Conservation (phyloP, 2,888 invertebrate genomes). For the Morpho achilles region DNA sequence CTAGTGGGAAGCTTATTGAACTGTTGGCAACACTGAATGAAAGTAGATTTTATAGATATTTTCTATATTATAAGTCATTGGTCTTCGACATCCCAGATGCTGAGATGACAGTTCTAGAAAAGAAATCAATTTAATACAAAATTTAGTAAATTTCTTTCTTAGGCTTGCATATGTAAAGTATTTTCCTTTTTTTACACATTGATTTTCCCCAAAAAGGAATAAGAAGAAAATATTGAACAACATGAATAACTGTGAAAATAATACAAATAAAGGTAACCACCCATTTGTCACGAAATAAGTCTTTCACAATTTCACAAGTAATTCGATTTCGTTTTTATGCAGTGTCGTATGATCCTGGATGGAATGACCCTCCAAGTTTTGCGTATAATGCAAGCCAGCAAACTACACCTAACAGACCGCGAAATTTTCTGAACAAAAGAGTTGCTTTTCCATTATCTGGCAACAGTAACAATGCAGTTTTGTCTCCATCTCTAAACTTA, state of each 20-base stretch:
- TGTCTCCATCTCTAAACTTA: conserved; percentile 37
- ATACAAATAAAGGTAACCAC: conserved; percentile 38
- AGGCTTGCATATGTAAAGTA: too few relatives aligned
- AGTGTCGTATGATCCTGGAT: conserved; percentile 74
- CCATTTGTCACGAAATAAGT: neutral
- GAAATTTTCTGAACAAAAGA: conserved; percentile 73
- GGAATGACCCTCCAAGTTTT: conserved; percentile 79
- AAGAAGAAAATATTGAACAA: neutral
- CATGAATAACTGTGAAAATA: conserved; percentile 43
- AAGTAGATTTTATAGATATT: too few relatives aligned
- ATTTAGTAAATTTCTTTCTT: too few relatives aligned
- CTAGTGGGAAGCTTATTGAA: too few relatives aligned
- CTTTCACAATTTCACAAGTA: too few relatives aligned
- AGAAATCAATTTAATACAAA: too few relatives aligned
- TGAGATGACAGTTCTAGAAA: too few relatives aligned
- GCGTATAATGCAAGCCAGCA: conserved; percentile 60
- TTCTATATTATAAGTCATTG: too few relatives aligned
- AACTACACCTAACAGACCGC: conserved; percentile 58
- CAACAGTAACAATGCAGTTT: conserved; percentile 33
- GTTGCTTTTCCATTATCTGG: conserved; percentile 72
- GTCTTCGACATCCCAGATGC: too few relatives aligned
- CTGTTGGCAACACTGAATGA: too few relatives aligned
- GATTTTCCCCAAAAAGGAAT: too few relatives aligned
- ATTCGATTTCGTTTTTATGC: conserved; percentile 26
- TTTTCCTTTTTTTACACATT: too few relatives aligned